Evolutionary conservation across 2,797 vertebrate genomes (phyloP).

Genomic region (Tinamus major): DNA sequence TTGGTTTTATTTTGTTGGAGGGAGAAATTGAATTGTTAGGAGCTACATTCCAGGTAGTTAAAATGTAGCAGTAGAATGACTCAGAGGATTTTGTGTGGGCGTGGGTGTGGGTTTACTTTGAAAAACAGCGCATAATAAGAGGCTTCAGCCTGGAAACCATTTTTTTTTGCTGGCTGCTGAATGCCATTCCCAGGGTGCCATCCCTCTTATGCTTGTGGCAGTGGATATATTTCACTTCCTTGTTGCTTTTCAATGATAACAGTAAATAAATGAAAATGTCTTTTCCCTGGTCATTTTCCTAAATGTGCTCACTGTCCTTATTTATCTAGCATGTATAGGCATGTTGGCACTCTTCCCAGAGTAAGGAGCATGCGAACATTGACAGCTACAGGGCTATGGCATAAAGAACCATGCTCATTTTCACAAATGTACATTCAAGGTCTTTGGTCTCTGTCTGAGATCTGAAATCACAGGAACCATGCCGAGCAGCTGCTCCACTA

Average conservation of each 20-base stretch:
- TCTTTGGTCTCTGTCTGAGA: neutral
- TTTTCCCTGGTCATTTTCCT: slow-evolving; percentile 17
- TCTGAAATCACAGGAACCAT: slow-evolving; percentile 5
- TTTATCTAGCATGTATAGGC: neutral
- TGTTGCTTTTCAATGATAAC: neutral
- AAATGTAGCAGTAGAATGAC: neutral
- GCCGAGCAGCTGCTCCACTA: slow-evolving; percentile 31
- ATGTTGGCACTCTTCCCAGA: slow-evolving; percentile 12
- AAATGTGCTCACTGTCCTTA: slow-evolving; percentile 1
- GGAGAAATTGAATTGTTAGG: neutral
- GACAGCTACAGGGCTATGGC: neutral
- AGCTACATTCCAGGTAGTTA: neutral
- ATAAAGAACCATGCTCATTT: slow-evolving; percentile 12
- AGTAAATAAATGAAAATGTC: slow-evolving; percentile 35
- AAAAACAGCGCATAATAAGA: neutral
- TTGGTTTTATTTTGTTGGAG: neutral
- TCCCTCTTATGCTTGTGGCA: neutral
- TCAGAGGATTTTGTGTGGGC: neutral
- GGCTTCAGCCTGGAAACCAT: neutral
- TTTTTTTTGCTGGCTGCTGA: neutral
- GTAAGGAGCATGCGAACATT: neutral
- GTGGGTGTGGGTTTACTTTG: neutral
- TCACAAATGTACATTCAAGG: slow-evolving; percentile 23
- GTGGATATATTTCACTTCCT: slow-evolving; percentile 32
- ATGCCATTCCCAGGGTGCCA: neutral